These are phyloP conservation scores for Euglossa dilemma DNA, from an alignment of 1,140 invertebrate species.

Conservation along the genomic window DNA sequence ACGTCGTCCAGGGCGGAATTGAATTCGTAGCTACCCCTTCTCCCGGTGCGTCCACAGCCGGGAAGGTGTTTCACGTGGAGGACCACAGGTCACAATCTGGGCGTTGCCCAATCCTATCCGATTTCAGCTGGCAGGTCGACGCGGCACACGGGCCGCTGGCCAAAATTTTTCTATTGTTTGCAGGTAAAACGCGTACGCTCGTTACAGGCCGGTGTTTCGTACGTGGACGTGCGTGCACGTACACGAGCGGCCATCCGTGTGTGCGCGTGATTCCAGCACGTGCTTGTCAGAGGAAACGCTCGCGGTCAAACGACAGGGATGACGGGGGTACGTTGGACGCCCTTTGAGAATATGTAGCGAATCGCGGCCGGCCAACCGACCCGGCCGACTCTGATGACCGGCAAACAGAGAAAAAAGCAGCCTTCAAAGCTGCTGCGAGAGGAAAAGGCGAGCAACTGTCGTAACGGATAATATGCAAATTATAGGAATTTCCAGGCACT, in stretches of 20 bases:
- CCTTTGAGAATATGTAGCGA: constrained; percentile 73
- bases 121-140: constrained; percentile 72
- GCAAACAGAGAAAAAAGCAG: constrained; percentile 46
- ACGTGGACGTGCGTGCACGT: constrained; percentile 43
- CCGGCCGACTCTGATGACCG: constrained; percentile 61
- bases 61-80: constrained; percentile 62
- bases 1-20: constrained; percentile 65
- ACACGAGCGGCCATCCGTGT: too few species aligned
- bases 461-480: constrained; percentile 74
- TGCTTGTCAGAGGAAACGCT: constrained; percentile 37
- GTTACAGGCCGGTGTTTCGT: constrained; percentile 66
- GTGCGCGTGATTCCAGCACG: constrained; percentile 20
- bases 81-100: constrained; percentile 67
- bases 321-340: constrained; percentile 51
- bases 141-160: constrained; percentile 59
- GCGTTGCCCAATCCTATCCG: constrained; percentile 76
- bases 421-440: constrained; percentile 52
- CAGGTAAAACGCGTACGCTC: constrained; percentile 69
- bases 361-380: constrained; percentile 64
- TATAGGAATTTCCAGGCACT: constrained; percentile 52
- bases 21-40: constrained; percentile 72
- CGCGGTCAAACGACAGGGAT: constrained; percentile 60
- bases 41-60: constrained; percentile 15
- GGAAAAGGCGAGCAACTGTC: constrained; percentile 63
- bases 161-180: constrained; percentile 67